These are phyloP conservation scores for Rhagonycha fulva DNA, from an alignment of 2,888 invertebrate genomes.

Conservation along the genomic window DNA sequence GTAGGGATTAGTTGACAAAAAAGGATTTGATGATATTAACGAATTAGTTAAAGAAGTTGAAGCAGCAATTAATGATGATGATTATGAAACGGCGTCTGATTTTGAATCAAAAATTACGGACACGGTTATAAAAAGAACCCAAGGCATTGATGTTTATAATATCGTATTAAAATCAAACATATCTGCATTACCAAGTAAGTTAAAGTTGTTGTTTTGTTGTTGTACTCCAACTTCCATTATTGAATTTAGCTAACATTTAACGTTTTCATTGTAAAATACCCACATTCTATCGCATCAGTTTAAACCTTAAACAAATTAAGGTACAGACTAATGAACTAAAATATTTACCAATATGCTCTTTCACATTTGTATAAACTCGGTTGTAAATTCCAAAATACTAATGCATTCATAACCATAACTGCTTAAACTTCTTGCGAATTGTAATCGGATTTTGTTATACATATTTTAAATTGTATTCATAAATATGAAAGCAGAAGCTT, in stretches of 20 bases:
- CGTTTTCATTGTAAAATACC: neutral
- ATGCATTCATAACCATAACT: neutral
- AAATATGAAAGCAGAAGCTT: neutral
- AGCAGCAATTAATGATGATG: conserved; percentile 47
- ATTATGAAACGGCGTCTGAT: conserved; percentile 65
- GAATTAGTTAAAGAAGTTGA: conserved; percentile 41
- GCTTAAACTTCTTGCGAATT: neutral
- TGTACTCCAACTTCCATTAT: neutral
- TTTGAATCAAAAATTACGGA: conserved; percentile 69
- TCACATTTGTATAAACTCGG: neutral
- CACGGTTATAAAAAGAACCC: conserved; percentile 58
- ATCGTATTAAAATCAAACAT: conserved; percentile 61
- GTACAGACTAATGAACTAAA: neutral
- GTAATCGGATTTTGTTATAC: neutral
- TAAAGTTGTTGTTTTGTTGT: neutral
- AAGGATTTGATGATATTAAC: conserved; percentile 41
- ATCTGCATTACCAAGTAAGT: conserved; percentile 38
- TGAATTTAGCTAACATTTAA: neutral
- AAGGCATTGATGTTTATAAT: conserved; percentile 80
- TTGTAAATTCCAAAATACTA: neutral
- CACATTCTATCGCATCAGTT: neutral
- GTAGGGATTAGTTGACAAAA: conserved; percentile 23
- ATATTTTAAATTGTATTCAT: neutral
- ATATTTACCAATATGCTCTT: neutral
- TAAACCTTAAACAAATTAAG: neutral